A percentile compares a stretch with the other conserved stretches of the same genome.
These are phyloP conservation scores for Drosophila emarginata DNA, from an alignment of 2,888 invertebrate species.

Conservation along the genomic window DNA sequence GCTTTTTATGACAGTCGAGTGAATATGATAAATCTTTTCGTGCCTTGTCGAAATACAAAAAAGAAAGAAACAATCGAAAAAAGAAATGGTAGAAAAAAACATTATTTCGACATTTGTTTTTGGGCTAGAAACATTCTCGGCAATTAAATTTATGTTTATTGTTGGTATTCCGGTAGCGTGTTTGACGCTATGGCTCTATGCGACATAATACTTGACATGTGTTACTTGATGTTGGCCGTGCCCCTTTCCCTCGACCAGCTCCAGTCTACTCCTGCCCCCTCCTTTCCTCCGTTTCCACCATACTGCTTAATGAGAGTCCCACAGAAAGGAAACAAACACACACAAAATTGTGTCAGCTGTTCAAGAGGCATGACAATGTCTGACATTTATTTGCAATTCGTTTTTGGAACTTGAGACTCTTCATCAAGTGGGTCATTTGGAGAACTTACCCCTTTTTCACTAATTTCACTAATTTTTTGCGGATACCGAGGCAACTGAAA, in stretches of 20 bases:
- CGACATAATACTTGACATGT: constrained; percentile 61
- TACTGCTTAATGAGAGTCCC: constrained; percentile 15
- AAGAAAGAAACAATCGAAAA: too few species aligned
- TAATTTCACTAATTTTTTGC: constrained; percentile 25
- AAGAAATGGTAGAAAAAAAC: constrained; percentile 11
- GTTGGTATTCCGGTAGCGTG: constrained; percentile 48
- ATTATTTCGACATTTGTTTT: constrained; percentile 52
- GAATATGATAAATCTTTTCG: constrained; percentile 72
- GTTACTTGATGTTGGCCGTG: constrained; percentile 43
- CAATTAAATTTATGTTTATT: constrained; percentile 64
- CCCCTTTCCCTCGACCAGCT: constrained; percentile 20
- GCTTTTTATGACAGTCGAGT: constrained; percentile 73
- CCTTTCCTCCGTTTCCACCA: not conserved
- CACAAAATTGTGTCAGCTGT: constrained; percentile 57
- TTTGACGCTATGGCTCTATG: constrained; percentile 27
- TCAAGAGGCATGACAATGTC: constrained; percentile 53
- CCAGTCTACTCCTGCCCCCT: constrained; percentile 9
- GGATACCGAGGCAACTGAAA: constrained; percentile 21
- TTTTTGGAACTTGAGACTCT: constrained; percentile 31
- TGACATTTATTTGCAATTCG: constrained; percentile 67
- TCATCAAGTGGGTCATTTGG: constrained; percentile 40
- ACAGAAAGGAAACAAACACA: not conserved
- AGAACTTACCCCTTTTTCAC: not conserved
- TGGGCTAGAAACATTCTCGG: constrained; percentile 59
- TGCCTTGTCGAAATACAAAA: constrained; percentile 19